These are phyloP conservation scores for Eupleurogrammus muticus DNA, from an alignment of 2,797 vertebrate genomes.

Conservation along the genomic window DNA sequence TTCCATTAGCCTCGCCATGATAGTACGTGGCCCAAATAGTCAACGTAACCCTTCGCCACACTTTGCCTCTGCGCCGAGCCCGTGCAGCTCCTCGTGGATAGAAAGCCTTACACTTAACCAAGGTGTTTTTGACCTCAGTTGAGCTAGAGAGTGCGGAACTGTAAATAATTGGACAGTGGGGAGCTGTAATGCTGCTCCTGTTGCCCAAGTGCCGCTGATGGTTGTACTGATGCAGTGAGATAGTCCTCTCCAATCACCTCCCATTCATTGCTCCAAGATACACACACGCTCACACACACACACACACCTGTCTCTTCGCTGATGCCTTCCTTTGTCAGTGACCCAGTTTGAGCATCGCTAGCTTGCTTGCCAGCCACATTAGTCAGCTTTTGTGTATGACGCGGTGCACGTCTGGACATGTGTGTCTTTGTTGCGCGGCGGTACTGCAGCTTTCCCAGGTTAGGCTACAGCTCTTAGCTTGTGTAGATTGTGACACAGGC, in stretches of 20 bases:
- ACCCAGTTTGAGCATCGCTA: slow-evolving; percentile 40
- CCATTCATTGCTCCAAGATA: not conserved
- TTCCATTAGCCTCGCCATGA: not conserved
- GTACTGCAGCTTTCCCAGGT: slow-evolving; percentile 54
- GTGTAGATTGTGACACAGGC: slow-evolving; percentile 63
- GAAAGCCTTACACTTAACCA: slow-evolving; percentile 16
- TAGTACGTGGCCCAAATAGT: not conserved
- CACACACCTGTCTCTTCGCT: slow-evolving; percentile 33
- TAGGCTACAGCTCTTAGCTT: slow-evolving; percentile 51
- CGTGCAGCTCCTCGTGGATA: not conserved
- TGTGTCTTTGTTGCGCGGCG: slow-evolving; percentile 45
- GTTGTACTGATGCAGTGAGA: slow-evolving; percentile 37
- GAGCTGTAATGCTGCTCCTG: slow-evolving; percentile 41
- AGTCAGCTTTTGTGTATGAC: slow-evolving; percentile 42
- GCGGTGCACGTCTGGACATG: slow-evolving; percentile 17
- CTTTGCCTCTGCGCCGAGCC: not conserved
- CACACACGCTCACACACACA: slow-evolving; percentile 12
- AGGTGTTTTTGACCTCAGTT: slow-evolving; percentile 43
- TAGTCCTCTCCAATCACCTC: slow-evolving; percentile 15
- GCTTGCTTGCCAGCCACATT: slow-evolving; percentile 41
- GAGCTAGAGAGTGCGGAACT: slow-evolving; percentile 26
- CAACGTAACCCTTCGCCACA: not conserved
- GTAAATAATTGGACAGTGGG: slow-evolving; percentile 61
- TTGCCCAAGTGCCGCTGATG: slow-evolving; percentile 26
- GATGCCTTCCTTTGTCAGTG: slow-evolving; percentile 32